A percentile compares a stretch with the other conserved stretches of the same genome.
These are phyloP conservation scores for Campylomormyrus numenius DNA, from an alignment of 2,113 vertebrate species.

Conservation along the genomic window DNA sequence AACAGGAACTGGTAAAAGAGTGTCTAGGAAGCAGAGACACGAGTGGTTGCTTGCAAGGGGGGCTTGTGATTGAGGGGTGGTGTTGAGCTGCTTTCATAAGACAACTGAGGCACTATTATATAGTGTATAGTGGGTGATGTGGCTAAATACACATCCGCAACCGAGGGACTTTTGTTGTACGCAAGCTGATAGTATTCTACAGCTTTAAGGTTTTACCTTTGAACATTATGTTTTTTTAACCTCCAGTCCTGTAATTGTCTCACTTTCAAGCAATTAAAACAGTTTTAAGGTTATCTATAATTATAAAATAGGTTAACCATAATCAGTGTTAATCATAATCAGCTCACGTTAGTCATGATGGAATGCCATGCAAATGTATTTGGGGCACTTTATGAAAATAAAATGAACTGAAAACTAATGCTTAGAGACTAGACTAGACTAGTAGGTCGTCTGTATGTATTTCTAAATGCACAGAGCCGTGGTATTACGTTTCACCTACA, in stretches of 20 bases:
- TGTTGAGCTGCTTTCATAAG: background rate
- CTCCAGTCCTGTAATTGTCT: background rate
- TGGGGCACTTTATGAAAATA: background rate
- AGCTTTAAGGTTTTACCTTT: background rate
- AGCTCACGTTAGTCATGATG: background rate
- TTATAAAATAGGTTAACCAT: background rate
- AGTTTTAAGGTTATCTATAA: background rate
- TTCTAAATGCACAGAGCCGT: background rate
- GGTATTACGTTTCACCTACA: background rate
- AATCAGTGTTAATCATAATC: background rate
- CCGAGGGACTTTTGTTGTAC: background rate
- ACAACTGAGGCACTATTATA: background rate
- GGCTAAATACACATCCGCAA: background rate
- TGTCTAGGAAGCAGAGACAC: background rate
- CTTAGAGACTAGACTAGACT: background rate
- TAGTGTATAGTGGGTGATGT: background rate
- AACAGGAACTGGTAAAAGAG: background rate
- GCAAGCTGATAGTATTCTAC: background rate
- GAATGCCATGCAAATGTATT: background rate
- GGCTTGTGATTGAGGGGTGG: background rate
- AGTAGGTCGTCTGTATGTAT: background rate
- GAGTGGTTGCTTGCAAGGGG: background rate
- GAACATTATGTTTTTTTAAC: background rate
- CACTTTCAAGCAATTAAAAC: background rate
- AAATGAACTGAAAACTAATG: background rate